Conservation (phyloP, 2,797 vertebrate species). For the Dendrocincla tyrannina region DNA sequence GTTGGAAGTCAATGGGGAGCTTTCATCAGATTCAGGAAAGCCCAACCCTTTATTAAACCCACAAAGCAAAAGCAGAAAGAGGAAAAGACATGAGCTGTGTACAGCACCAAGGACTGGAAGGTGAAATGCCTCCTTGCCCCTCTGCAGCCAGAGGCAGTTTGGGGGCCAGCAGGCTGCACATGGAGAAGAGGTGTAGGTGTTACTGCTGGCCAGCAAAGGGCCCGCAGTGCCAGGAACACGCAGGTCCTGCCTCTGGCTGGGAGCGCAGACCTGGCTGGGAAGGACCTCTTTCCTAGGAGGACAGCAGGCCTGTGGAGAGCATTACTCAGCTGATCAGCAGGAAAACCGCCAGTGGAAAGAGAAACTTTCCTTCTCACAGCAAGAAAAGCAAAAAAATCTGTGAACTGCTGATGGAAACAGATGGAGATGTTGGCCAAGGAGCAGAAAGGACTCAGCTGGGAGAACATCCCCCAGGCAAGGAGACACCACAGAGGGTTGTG, state of each 20-base stretch:
- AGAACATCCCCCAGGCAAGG: background rate
- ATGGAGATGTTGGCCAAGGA: slow-evolving; percentile 32
- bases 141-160: background rate
- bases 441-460: background rate
- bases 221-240: background rate
- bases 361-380: slow-evolving; percentile 52
- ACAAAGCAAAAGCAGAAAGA: background rate
- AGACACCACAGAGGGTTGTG: background rate
- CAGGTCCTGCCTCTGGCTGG: slow-evolving; percentile 44
- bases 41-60: background rate
- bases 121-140: background rate
- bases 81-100: background rate
- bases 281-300: slow-evolving; percentile 49
- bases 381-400: slow-evolving; percentile 23
- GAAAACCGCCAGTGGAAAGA: slow-evolving; percentile 46
- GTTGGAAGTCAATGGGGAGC: background rate
- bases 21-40: background rate
- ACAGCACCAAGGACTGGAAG: background rate
- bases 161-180: background rate
- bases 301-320: slow-evolving; percentile 56
- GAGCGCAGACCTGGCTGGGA: slow-evolving; percentile 14
- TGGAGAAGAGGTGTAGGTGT: slow-evolving; percentile 29
- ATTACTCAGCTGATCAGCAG: slow-evolving; percentile 60
- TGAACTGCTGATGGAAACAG: slow-evolving; percentile 53
- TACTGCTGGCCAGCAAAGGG: slow-evolving; percentile 25